phyloP scores from a whole-genome alignment of 2,797 vertebrate genomes.

The Lerista edwardsae region DNA sequence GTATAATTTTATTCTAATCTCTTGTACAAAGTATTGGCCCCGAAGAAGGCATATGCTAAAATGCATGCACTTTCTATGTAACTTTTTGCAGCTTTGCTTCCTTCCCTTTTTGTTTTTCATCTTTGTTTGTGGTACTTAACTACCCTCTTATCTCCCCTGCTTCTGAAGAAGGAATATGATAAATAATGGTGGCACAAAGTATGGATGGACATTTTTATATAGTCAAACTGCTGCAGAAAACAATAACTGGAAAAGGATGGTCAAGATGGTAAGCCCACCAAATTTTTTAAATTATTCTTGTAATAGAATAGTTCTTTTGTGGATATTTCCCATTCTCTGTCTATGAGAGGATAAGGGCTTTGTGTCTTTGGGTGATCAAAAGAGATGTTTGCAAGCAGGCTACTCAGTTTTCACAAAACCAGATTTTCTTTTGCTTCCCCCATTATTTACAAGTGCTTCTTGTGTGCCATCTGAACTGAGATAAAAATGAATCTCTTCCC shows the following conservation, averaged over 20 bases:
- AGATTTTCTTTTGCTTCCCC: background rate
- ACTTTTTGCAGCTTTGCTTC: too few species aligned
- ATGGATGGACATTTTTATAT: background rate
- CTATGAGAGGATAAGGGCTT: background rate
- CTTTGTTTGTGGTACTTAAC: too few species aligned
- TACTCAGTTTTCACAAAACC: constrained; percentile 3
- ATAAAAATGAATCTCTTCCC: constrained; percentile 45
- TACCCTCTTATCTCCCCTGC: background rate
- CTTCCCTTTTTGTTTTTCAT: too few species aligned
- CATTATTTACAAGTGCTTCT: background rate
- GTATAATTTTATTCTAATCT: too few species aligned
- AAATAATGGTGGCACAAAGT: background rate
- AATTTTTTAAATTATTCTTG: background rate
- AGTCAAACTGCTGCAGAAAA: background rate
- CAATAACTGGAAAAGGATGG: background rate
- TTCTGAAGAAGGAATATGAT: background rate
- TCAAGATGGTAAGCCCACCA: background rate
- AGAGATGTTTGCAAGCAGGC: background rate
- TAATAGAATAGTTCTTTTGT: background rate
- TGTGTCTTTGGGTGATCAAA: background rate
- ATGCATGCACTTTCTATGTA: too few species aligned
- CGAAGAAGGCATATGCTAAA: too few species aligned
- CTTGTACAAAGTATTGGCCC: too few species aligned
- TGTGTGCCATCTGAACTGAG: background rate
- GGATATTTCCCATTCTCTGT: background rate